Evolutionary conservation across 2,113 vertebrate species (phyloP).

Genomic region (Cryptoleucopteryx plumbea): DNA sequence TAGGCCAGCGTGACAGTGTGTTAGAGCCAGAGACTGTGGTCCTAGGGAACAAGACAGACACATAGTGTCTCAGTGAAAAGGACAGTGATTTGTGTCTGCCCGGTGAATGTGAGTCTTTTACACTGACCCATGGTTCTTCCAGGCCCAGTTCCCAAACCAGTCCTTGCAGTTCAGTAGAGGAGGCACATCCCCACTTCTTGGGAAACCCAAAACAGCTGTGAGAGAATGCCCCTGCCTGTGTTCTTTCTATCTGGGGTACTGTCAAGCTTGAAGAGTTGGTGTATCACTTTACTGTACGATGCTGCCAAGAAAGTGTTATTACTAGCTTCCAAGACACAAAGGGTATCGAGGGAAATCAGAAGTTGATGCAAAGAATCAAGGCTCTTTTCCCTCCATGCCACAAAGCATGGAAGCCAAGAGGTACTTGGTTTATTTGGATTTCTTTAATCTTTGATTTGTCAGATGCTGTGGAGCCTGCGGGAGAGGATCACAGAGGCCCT

Average conservation of each 20-base stretch:
- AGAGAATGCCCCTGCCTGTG: not conserved
- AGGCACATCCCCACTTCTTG: not conserved
- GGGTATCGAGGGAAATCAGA: not conserved
- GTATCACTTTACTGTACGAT: fast-evolving
- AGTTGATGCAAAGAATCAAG: not conserved
- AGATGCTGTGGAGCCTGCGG: constrained; percentile 89
- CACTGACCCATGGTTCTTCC: not conserved
- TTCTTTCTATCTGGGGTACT: not conserved
- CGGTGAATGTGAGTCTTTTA: not conserved
- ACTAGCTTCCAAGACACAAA: not conserved
- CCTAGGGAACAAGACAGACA: not conserved
- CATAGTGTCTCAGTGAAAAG: not conserved
- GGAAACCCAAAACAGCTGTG: not conserved
- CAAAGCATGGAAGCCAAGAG: not conserved
- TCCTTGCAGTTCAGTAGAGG: not conserved
- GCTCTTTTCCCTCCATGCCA: not conserved
- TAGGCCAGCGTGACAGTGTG: not conserved
- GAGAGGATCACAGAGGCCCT: constrained; percentile 92
- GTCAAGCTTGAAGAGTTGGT: not conserved
- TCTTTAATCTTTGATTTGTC: not conserved
- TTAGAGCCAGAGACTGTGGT: not conserved
- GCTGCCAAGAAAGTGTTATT: not conserved
- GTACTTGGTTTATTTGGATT: not conserved
- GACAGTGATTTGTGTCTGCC: not conserved
- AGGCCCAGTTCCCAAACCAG: not conserved